Base-by-base conservation (phyloP, 2,888 invertebrate genomes). In the Cryptus viduatorius region DNA sequence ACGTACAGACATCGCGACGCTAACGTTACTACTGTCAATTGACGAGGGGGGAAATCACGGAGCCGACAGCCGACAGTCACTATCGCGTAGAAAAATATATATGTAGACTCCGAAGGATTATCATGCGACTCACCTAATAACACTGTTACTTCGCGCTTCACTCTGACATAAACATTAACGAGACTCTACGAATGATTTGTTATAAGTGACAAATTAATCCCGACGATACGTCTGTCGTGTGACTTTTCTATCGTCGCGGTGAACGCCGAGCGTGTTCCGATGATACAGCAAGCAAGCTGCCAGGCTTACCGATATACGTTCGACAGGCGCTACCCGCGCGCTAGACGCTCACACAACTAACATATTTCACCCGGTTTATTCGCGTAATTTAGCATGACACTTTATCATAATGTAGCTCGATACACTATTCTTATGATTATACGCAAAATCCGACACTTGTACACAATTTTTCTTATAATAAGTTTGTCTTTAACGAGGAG, bases 321-420 rank as follows among this genome's bases (percentile, higher is more conserved):
- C 53, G 31, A 44, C 61, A 46, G 46, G 61, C 37, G 61, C 61
- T 44, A 16, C 61, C 77, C 68, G 64, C 77, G 84, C 76, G 84
- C 87, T 86, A 88, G 90, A 89, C 90, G 90, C 90, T 86, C 88
- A 88, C 88, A 77, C 86, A 82, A 87, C 80, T 84, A 88, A 88
- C 90, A 90, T 90, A 89, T 90, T 90, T 90, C 71, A 81, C 76
- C 72, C 5, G 31, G 64, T 59, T 50, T 31, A 86, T 46, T 24
- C 61, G 12, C 29, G 75, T 77, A 83, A 84, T 84, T 67, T 65
- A 82, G 64, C 72, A 85, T 92, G 91, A 91, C 91, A 92, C 90
- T 91, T 84, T 67, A 61, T 16, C 46, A 59, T 24, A 76, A 46
- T 59, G 29, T 65, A 44, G 19, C 29, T 8, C 29, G 61, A 78